Evolutionary conservation across 2,888 invertebrate genomes (phyloP).

Genomic region (Dugesia japonica): DNA sequence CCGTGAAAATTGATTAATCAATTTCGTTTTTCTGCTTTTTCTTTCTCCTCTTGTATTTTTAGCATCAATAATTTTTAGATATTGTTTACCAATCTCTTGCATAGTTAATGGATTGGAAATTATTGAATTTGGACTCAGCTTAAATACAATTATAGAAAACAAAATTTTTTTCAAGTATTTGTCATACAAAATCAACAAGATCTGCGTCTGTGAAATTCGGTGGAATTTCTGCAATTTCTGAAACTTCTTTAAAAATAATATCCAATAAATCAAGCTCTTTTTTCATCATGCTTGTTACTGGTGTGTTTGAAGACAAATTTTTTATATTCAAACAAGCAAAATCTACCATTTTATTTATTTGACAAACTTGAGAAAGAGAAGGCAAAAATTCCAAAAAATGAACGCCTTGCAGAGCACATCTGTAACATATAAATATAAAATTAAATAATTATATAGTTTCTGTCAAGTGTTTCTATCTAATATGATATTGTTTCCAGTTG

Average conservation of each 20-base stretch:
- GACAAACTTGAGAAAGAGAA: slow-evolving; percentile 42
- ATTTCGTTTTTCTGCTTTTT: slow-evolving; percentile 20
- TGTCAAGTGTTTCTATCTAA: no score
- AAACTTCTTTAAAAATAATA: not conserved
- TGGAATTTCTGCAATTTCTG: not conserved
- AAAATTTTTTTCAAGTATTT: not conserved
- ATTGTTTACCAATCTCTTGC: slow-evolving; percentile 36
- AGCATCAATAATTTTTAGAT: slow-evolving; percentile 23
- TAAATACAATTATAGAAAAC: no score
- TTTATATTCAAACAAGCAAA: slow-evolving; percentile 41
- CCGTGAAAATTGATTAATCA: slow-evolving; percentile 39
- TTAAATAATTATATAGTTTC: no score
- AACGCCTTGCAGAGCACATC: slow-evolving; percentile 38
- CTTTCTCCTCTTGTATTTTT: slow-evolving; percentile 30
- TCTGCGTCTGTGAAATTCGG: not conserved
- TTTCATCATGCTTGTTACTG: not conserved
- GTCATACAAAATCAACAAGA: not conserved
- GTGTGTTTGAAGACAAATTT: slow-evolving; percentile 34
- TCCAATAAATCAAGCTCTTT: not conserved
- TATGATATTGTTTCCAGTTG: no score
- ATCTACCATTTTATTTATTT: slow-evolving; percentile 42
- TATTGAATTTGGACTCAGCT: not conserved
- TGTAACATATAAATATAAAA: not conserved
- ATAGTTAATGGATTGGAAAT: slow-evolving; percentile 40
- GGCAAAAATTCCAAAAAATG: slow-evolving; percentile 47